Evolutionary conservation across 1,140 invertebrate species (phyloP), one percentile per base, ranked within the genome.

Genomic region (Orchesella cincta): DNA sequence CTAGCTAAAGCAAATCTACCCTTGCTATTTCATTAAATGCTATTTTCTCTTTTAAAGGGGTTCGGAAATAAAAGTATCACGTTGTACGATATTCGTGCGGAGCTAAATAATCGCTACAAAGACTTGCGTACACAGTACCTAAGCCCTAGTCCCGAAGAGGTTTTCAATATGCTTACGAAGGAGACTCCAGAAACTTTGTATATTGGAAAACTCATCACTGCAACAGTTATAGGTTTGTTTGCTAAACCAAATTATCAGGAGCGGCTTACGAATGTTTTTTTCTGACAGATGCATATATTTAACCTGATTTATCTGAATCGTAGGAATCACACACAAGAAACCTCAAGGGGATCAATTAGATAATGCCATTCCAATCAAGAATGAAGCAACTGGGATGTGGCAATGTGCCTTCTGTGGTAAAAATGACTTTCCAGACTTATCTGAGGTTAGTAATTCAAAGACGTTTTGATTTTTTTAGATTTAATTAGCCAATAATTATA

Each of bases 51-150:
- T n/a, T n/a, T n/a, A n/a, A n/a, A n/a, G n/a, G 90, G 87, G 92
- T 97, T 96, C 84, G 98, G 98, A 12, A 97, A 98, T 84, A 99
- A 99, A 84, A 95, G 93, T 82, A 97, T 98, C 20, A 99, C 97
- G 0, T 85, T 99, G 34, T 99, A 99, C 83, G 98, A 99, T 84
- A 99, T 99, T 74, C 87, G 97, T 78, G 94, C 94, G 0, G 98
- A 99, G 87, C 87, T 99, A 78, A 98, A 96, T 85, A 91, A 93
- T 83, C 89, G 96, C 29, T 99, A 99, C 85, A 98, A 98, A 86
- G 98, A 99, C 86, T 87, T 96, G 31, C 89, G 98, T 77, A 89
- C 90, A 16, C 87, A 92, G 0, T 98, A 94, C 85, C 86, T 89
- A 76, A 90, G 93, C 29, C 90, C 94, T 0, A 93, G 91, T 67